phyloP scores from a whole-genome alignment of 1,140 invertebrate species.

The Thaumetopoea pityocampa region DNA sequence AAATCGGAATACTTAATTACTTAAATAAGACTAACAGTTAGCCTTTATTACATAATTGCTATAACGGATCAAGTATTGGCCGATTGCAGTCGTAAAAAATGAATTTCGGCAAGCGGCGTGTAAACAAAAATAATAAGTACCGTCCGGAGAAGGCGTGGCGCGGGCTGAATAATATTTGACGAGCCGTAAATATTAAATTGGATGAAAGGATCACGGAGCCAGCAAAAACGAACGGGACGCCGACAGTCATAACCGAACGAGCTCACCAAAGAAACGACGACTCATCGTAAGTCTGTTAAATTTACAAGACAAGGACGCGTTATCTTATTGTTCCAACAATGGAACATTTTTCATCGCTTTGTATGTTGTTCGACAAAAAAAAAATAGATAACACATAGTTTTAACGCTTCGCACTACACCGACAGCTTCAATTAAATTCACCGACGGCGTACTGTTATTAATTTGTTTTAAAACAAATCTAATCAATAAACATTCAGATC shows the following conservation, averaged over 20 bases:
- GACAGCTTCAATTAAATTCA: constrained; percentile 55
- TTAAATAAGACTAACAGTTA: constrained; percentile 10
- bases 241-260: constrained; percentile 36
- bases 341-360: constrained; percentile 46
- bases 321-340: constrained; percentile 52
- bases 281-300: constrained; percentile 50
- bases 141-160: constrained; percentile 34
- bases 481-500: constrained; percentile 62
- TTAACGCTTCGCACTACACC: constrained; percentile 27
- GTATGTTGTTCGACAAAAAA: constrained; percentile 37
- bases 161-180: constrained; percentile 49
- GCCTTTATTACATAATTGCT: constrained; percentile 24
- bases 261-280: constrained; percentile 31
- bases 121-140: constrained; percentile 43
- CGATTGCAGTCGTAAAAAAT: constrained; percentile 42
- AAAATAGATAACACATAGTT: constrained; percentile 36
- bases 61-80: constrained; percentile 19
- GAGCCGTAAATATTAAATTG: constrained; percentile 55
- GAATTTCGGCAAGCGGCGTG: constrained; percentile 29
- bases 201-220: constrained; percentile 39
- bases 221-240: constrained; percentile 36
- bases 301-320: constrained; percentile 41
- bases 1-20: constrained; percentile 6
- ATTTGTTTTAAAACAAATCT: constrained; percentile 58
- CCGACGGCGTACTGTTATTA: constrained; percentile 42